Base-by-base conservation (phyloP, 2,888 invertebrate genomes). In the Drosophila atroscutellata region DNA sequence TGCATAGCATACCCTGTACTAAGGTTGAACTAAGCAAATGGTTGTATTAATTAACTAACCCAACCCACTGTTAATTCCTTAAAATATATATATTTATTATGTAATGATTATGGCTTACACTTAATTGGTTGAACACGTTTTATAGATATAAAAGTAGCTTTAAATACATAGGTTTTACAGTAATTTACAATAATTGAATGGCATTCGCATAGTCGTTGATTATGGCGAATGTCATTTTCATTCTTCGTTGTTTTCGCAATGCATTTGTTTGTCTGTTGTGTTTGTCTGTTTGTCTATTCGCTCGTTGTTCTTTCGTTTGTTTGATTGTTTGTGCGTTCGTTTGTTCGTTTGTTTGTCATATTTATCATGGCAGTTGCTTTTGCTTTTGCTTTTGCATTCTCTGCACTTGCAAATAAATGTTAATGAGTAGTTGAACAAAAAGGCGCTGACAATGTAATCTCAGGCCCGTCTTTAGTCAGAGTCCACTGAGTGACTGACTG, bases 331-430 rank as follows among this genome's bases (percentile, higher is more conserved):
- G 71, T 76, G 72, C 75, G 66, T 67, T 62, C 57, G 58, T 36
- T 58, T 36, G 69, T 56, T 82, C 73, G 75, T 81, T 45, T 78
- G 80, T 86, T 89, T 82, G 86, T 86, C 89, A 86, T 88, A 81
- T 89, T 86, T 89, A 90, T 90, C 90, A 89, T 90, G 83, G 79
- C 90, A 86, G 90, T 86, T 86, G 88, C 88, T 71, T 77, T 72
- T 77, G 67, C 71, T 62, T 76, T 69, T 67, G 24, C 50, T 30
- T 72, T 70, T 72, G 55, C 77, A 84, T 80, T 83, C 88, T 84
- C 81, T 80, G 84, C 87, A 85, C 85, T 89, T 87, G 84, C 85
- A 85, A 85, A 89, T 85, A 85, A 86, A 86, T 86, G 90, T 86
- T 86, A 86, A 86, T 86, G 90, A 86, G 89, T 90, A 86, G 86